A percentile compares a stretch with the other conserved stretches of the same genome.
Conservation (phyloP, 2,888 invertebrate species). For the Oxyscelio sp. region DNA sequence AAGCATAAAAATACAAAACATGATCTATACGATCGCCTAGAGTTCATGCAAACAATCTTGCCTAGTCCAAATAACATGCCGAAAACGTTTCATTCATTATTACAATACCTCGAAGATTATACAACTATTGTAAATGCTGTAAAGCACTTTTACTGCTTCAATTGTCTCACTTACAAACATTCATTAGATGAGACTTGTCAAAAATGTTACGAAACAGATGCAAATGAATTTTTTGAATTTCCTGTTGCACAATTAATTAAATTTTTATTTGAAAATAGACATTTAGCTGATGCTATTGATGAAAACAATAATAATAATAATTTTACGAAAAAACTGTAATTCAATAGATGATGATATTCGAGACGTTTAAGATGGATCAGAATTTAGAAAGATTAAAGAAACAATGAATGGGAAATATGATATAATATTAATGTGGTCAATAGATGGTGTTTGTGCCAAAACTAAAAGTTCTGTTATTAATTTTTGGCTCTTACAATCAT, state of each 20-base stretch:
- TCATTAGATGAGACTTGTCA: slow-evolving; percentile 5
- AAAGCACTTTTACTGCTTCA: slow-evolving; percentile 17
- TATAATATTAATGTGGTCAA: slow-evolving; percentile 13
- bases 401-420: not conserved
- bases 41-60: slow-evolving; percentile 16
- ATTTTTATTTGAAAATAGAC: slow-evolving; percentile 8
- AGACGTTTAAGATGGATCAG: slow-evolving; percentile 10
- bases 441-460: not conserved
- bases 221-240: slow-evolving; percentile 2
- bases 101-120: slow-evolving; percentile 25
- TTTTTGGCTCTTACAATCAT: not conserved
- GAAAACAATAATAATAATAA: not conserved
- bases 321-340: not conserved
- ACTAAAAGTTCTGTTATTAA: not conserved
- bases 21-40: slow-evolving; percentile 17
- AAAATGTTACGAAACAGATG: not conserved
- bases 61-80: slow-evolving; percentile 38
- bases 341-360: not conserved
- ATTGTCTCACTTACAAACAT: slow-evolving; percentile 24
- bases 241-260: slow-evolving; percentile 3
- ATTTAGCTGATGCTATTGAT: slow-evolving; percentile 18
- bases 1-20: slow-evolving; percentile 28
- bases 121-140: slow-evolving; percentile 4
- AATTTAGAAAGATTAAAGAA: slow-evolving; percentile 4
- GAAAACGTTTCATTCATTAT: not conserved